Evolutionary conservation across 2,888 invertebrate genomes (phyloP), one percentile per base, ranked within the genome.

Genomic region (Catocala fraxini): DNA sequence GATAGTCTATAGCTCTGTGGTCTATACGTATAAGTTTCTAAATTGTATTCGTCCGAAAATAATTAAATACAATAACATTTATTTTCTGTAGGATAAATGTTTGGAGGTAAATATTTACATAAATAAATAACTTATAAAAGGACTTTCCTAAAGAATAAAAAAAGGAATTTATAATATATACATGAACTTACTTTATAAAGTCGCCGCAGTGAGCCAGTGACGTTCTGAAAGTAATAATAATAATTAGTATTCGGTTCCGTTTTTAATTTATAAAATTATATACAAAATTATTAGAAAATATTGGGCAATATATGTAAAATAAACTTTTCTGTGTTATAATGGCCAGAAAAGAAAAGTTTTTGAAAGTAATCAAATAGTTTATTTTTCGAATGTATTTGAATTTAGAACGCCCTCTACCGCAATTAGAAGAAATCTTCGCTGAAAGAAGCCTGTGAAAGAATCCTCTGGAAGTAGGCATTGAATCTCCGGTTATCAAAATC

Each of bases 391-490:
- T 76, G 68, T 64, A 65, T 90, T 94, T 86, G 82, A 92, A 93
- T 86, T 91, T 87, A 71, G 92, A 93, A 93, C 93, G 92, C 92
- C 91, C 90, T 89, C 93, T 94, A 78, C 81, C 86, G 87, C 83
- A 86, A 81, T 77, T 74, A 77, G 77, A 81, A 80, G 80, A 78
- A 82, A 86, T 85, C 81, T 86, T 79, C 75, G 74, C 82, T 93
- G 94, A 94, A 93, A 94, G 94, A 94, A 94, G 91, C 94, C 88
- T 88, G 86, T 94, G 94, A 91, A 93, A 94, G 94, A 94, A 91
- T 93, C 94, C 91, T 91, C 92, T 92, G 88, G 91, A 93, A 93
- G 89, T 91, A 93, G 92, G 90, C 93, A 93, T 87, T 87, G 90
- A 89, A 90, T 90, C 92, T 92, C 93, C 91, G 91, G 93, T 89